Conservation (phyloP, 2,888 invertebrate species). For the Leptinotarsa juncta region DNA sequence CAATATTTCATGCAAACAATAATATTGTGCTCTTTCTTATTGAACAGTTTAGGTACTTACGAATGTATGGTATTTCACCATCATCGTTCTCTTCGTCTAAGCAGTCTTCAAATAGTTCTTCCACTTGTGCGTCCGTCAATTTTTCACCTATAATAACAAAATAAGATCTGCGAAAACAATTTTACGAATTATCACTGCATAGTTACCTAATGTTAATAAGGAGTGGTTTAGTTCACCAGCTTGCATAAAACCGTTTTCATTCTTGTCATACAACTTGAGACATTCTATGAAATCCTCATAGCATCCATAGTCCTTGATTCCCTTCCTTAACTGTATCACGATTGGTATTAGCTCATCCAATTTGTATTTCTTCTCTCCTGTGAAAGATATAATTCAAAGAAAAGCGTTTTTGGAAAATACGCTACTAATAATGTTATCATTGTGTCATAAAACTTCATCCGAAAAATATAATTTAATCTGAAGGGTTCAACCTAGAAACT, state of each 20-base stretch:
- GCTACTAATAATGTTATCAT: too few species aligned
- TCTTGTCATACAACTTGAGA: constrained; percentile 98
- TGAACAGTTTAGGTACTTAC: constrained; percentile 73
- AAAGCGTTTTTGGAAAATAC: too few species aligned
- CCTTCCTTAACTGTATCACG: constrained; percentile 91
- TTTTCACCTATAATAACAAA: constrained; percentile 76
- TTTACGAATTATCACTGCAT: background rate
- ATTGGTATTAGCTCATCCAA: constrained; percentile 98
- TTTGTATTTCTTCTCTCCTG: constrained; percentile 88
- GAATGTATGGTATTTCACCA: constrained; percentile 90
- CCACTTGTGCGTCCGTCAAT: constrained; percentile 81
- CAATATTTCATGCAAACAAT: too few species aligned
- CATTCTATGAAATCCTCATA: constrained; percentile 99
- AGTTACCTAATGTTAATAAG: constrained; percentile 87
- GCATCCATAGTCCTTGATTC: constrained; percentile 90
- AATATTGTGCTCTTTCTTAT: too few species aligned
- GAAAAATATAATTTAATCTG: too few species aligned
- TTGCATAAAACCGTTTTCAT: constrained; percentile 95
- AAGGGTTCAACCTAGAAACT: too few species aligned
- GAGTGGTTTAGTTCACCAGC: constrained; percentile 96
- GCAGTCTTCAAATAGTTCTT: constrained; percentile 85
- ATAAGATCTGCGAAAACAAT: background rate
- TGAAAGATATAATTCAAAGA: too few species aligned
- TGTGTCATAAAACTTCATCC: too few species aligned
- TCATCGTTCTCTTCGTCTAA: constrained; percentile 93